phyloP scores from a whole-genome alignment of 2,113 vertebrate genomes.

The Nyctereutes procyonoides region DNA sequence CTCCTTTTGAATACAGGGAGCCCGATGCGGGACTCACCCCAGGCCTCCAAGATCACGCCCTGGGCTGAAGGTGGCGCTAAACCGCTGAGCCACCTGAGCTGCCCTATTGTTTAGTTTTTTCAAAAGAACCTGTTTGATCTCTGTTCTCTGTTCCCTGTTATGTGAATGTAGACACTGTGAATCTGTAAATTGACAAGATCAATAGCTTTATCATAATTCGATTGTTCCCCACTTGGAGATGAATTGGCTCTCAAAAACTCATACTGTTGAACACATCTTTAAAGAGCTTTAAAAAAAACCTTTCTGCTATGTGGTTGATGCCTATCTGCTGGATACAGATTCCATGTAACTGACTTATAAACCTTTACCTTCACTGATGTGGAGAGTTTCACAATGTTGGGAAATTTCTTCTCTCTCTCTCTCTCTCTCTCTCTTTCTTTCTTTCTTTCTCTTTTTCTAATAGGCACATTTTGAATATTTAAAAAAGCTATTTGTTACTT shows the following conservation, averaged over 20 bases:
- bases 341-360: neutral
- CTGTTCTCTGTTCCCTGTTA: neutral
- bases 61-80: neutral
- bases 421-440: conserved; percentile 2
- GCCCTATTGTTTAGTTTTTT: neutral
- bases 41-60: neutral
- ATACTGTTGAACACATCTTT: neutral
- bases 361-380: neutral
- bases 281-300: neutral
- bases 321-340: neutral
- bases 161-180: neutral
- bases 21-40: neutral
- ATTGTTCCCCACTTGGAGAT: neutral
- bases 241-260: neutral
- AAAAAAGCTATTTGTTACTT: conserved; percentile 7
- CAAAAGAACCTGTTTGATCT: neutral
- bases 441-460: conserved; percentile 38
- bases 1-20: neutral
- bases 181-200: neutral
- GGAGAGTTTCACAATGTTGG: neutral
- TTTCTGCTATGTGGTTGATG: neutral
- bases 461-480: conserved; percentile 36
- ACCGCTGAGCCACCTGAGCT: neutral
- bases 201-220: neutral
- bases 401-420: conserved; percentile 36